These are phyloP conservation scores for Betta splendens DNA, from an alignment of 2,797 vertebrate species.

Conservation along the genomic window DNA sequence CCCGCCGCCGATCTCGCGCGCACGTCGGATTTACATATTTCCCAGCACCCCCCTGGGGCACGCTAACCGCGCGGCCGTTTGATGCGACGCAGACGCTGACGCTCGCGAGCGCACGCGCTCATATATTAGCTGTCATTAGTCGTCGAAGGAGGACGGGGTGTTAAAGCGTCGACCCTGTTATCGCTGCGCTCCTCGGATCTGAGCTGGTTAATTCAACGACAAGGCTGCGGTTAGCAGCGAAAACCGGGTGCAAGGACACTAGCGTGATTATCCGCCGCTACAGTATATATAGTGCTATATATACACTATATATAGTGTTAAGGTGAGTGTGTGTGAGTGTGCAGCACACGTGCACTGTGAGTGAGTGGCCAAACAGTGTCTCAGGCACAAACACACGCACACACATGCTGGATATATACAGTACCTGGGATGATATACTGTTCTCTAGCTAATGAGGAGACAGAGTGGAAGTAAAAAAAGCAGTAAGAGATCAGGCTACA, in stretches of 20 bases:
- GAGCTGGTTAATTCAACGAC: slow-evolving; percentile 16
- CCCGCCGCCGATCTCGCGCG: slow-evolving; percentile 72
- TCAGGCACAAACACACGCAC: slow-evolving; percentile 8
- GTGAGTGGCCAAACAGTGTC: slow-evolving; percentile 31
- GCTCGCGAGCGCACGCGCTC: slow-evolving; percentile 48
- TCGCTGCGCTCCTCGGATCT: slow-evolving; percentile 16
- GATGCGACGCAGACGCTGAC: slow-evolving; percentile 64
- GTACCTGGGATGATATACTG: slow-evolving; percentile 99
- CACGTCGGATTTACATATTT: slow-evolving; percentile 76
- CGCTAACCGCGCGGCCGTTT: slow-evolving; percentile 73
- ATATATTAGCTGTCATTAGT: slow-evolving; percentile 55
- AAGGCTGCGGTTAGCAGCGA: slow-evolving; percentile 27
- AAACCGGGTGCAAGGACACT: slow-evolving; percentile 35
- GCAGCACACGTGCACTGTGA: slow-evolving; percentile 12
- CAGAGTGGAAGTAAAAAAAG: slow-evolving; percentile 83
- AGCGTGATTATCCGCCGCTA: slow-evolving; percentile 34
- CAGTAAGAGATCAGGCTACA: slow-evolving; percentile 66
- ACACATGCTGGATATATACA: slow-evolving; percentile 82
- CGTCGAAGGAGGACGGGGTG: slow-evolving; percentile 38
- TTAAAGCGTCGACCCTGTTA: slow-evolving; percentile 31
- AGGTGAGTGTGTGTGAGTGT: slow-evolving; percentile 25
- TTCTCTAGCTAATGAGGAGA: slow-evolving; percentile 96
- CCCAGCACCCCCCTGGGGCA: slow-evolving; percentile 66
- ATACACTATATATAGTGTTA: too few relatives aligned
- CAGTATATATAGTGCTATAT: too few relatives aligned